These are phyloP conservation scores for Morelia viridis DNA, from an alignment of 2,797 vertebrate genomes.

Conservation along the genomic window DNA sequence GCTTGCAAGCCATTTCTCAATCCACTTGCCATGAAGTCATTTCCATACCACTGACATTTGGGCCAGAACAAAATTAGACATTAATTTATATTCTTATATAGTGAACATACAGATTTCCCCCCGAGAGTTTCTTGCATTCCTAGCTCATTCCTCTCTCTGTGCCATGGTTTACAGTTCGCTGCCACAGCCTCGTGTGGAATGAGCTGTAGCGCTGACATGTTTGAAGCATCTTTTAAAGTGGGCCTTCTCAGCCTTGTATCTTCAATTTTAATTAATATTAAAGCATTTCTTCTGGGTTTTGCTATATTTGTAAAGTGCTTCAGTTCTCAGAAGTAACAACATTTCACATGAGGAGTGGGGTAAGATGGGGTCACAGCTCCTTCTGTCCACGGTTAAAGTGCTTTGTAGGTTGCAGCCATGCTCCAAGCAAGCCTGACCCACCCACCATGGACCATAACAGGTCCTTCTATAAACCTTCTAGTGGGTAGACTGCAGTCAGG, in stretches of 20 bases:
- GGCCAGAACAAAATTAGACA: background rate
- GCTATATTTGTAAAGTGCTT: background rate
- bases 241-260: background rate
- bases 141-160: background rate
- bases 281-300: background rate
- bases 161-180: background rate
- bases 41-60: background rate
- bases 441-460: no score
- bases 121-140: background rate
- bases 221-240: background rate
- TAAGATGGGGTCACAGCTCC: no score
- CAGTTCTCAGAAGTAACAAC: background rate
- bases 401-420: background rate
- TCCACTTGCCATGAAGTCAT: background rate
- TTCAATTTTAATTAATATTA: background rate
- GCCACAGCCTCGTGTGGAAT: background rate
- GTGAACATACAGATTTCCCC: background rate
- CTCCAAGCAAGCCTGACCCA: background rate
- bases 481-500: background rate
- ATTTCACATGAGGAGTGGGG: no score
- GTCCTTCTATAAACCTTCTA: background rate
- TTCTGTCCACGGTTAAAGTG: background rate
- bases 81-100: background rate
- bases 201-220: background rate
- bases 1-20: background rate